Conservation (phyloP, 1,140 invertebrate genomes). For the Dreissena polymorpha region DNA sequence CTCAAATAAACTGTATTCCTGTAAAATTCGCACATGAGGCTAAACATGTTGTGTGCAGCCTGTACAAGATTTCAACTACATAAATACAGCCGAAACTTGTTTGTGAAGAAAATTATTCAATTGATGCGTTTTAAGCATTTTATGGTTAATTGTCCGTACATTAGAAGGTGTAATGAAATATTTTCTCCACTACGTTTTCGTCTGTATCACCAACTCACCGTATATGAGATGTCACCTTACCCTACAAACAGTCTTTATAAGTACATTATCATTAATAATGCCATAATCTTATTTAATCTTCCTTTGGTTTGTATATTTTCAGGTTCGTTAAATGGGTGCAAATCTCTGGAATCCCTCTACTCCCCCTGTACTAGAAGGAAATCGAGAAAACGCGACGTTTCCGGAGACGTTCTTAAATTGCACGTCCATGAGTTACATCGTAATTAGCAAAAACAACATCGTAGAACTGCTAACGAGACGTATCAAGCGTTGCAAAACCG, state of each 20-base stretch:
- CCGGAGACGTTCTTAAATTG: conserved; percentile 49
- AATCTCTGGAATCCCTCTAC: conserved; percentile 53
- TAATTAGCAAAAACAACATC: conserved; percentile 65
- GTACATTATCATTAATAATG: conserved; percentile 55
- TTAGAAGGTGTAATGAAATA: too few species aligned
- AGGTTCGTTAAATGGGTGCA: conserved; percentile 56
- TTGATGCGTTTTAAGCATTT: conserved; percentile 33
- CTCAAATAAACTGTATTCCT: too few species aligned
- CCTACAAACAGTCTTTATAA: conserved; percentile 38
- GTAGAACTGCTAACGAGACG: conserved; percentile 52
- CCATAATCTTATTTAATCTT: conserved; percentile 26
- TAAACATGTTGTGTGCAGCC: too few species aligned
- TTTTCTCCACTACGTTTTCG: too few species aligned
- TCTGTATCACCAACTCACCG: conserved; percentile 46
- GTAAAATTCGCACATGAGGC: too few species aligned
- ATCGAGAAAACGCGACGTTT: conserved; percentile 62
- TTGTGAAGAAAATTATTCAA: conserved; percentile 4
- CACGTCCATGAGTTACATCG: conserved; percentile 42
- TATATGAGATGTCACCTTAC: conserved; percentile 51
- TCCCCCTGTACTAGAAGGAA: conserved; percentile 61
- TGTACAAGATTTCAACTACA: too few species aligned
- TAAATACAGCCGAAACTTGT: too few species aligned
- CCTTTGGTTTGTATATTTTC: conserved; percentile 29
- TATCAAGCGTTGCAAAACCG: conserved; percentile 57
- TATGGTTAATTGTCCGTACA: conserved; percentile 30